A percentile compares a stretch with the other conserved stretches of the same genome.
Conservation (phyloP, 2,888 invertebrate species). For the Philonicus albiceps region DNA sequence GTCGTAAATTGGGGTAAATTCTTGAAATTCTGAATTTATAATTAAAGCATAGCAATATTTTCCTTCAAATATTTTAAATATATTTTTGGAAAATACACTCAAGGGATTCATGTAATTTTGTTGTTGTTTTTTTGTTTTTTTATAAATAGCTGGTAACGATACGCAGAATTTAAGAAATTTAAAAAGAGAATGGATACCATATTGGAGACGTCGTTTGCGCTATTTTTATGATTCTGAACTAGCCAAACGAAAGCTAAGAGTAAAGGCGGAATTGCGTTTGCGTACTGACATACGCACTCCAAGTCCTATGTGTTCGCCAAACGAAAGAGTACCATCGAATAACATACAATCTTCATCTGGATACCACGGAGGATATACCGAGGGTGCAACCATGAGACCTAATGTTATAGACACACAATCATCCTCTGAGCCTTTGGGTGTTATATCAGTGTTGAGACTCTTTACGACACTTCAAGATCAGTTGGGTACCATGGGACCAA, state of each 20-base stretch:
- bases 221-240: conserved; percentile 42
- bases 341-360: neutral
- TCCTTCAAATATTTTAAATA: neutral
- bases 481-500: conserved; percentile 49
- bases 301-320: conserved; percentile 23
- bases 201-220: conserved; percentile 40
- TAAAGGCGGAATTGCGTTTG: conserved; percentile 43
- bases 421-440: conserved; percentile 41
- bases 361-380: neutral
- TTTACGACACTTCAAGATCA: conserved; percentile 47
- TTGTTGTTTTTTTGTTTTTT: neutral
- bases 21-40: neutral
- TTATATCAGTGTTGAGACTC: conserved; percentile 46
- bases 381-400: neutral
- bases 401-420: neutral
- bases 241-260: conserved; percentile 39
- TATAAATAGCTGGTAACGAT: conserved; percentile 43
- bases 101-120: neutral
- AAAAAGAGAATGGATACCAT: conserved; percentile 43
- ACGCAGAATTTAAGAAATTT: conserved; percentile 36
- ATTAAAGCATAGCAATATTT: neutral
- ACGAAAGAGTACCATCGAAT: neutral
- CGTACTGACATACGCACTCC: conserved; percentile 43
- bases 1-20: neutral
- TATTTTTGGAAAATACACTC: neutral